Evolutionary conservation across 2,113 vertebrate species (phyloP).

Genomic region (Opisthocomus hoazin): DNA sequence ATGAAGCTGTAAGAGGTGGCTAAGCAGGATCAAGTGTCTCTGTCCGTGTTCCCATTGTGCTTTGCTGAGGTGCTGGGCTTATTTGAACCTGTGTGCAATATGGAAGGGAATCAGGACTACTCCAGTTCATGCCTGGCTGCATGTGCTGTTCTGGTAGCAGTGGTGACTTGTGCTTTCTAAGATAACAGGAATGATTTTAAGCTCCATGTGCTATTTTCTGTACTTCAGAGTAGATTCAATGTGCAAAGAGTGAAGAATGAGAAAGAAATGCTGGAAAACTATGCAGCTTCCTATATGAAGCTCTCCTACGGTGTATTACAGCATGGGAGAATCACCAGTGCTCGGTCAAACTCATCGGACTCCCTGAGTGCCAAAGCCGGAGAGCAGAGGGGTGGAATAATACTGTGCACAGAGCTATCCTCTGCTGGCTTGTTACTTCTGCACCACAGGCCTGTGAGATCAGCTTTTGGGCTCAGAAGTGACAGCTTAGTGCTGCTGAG

Average conservation of each 20-base stretch:
- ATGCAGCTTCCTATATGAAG: not conserved
- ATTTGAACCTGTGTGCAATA: not conserved
- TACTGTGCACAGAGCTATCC: not conserved
- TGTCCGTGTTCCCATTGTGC: not conserved
- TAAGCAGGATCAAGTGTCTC: not conserved
- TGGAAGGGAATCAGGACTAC: not conserved
- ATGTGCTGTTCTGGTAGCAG: not conserved
- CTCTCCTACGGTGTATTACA: not conserved
- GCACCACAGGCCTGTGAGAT: not conserved
- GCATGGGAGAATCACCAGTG: not conserved
- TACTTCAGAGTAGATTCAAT: not conserved
- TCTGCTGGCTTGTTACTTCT: not conserved
- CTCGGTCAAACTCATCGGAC: not conserved
- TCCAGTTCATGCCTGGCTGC: not conserved
- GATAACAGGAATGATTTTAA: not conserved
- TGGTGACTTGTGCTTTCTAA: not conserved
- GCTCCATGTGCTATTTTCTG: not conserved
- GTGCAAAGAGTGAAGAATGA: not conserved
- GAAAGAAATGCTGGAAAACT: not conserved
- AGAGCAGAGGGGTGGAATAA: not conserved
- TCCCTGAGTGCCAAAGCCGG: not conserved
- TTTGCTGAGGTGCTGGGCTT: not conserved
- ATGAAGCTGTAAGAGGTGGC: not conserved
- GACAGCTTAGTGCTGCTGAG: not conserved
- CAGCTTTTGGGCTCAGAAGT: not conserved